Evolutionary conservation across 2,888 invertebrate genomes (phyloP).

Genomic region (Mylabris sibirica): DNA sequence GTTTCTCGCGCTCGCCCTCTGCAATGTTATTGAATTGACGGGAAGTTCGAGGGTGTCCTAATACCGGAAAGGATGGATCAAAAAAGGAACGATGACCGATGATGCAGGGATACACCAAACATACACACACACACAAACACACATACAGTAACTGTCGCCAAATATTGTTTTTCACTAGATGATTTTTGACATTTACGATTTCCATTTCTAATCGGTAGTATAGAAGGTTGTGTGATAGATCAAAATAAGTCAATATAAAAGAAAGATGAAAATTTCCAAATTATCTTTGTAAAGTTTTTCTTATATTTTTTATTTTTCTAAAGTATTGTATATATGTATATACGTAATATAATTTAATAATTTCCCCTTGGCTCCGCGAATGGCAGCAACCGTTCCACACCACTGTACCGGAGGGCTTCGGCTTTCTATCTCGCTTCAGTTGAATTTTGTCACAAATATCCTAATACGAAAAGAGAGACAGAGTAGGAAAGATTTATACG

Average conservation of each 20-base stretch:
- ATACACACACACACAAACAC: too few relatives aligned
- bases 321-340: conserved; percentile 19
- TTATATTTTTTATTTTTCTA: conserved; percentile 43
- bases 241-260: neutral
- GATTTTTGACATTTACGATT: neutral
- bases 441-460: conserved; percentile 44
- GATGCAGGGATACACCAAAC: conserved; percentile 40
- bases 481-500: conserved; percentile 63
- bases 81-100: conserved; percentile 53
- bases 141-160: neutral
- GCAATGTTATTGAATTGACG: conserved; percentile 55
- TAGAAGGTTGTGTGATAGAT: too few relatives aligned
- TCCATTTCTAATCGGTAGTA: neutral
- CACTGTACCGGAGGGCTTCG: conserved; percentile 40
- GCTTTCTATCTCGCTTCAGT: conserved; percentile 43
- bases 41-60: conserved; percentile 49
- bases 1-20: conserved; percentile 52
- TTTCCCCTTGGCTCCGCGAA: conserved; percentile 53
- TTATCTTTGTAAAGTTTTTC: conserved; percentile 37
- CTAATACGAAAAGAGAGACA: conserved; percentile 45
- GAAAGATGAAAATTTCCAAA: conserved; percentile 29
- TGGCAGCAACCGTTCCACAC: conserved; percentile 43
- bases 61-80: conserved; percentile 49
- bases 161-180: neutral
- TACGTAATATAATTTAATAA: conserved; percentile 56